Evolutionary conservation across 2,113 vertebrate genomes (phyloP).

Genomic region (Ancistrus triradiatus): DNA sequence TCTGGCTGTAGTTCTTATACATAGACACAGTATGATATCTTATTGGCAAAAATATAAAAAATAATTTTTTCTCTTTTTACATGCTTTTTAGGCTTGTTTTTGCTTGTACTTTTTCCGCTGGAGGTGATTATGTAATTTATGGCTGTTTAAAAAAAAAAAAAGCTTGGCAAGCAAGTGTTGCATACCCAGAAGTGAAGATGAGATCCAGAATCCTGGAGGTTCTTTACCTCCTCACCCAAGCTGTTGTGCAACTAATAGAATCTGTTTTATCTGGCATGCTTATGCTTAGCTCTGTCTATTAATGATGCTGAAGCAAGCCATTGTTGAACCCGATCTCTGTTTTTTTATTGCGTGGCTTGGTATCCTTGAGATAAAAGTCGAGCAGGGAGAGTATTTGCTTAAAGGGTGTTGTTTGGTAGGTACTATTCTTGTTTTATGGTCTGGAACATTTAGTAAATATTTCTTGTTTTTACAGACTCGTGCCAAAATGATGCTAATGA

Average conservation of each 20-base stretch:
- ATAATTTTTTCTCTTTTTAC: no score
- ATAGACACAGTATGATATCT: no score
- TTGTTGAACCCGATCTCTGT: neutral
- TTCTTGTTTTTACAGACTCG: constrained; percentile 70
- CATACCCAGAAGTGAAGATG: constrained; percentile 53
- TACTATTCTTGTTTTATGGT: neutral
- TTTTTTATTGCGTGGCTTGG: constrained; percentile 11
- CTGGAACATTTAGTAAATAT: constrained; percentile 25
- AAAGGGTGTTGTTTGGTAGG: neutral
- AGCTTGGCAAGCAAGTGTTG: constrained; percentile 63
- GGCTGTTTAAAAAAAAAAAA: constrained; percentile 41
- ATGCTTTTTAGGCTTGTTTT: no score
- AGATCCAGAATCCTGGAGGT: constrained; percentile 67
- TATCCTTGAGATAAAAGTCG: neutral
- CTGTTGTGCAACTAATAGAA: constrained; percentile 53
- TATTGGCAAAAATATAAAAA: no score
- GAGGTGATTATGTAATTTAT: no score
- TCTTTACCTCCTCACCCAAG: constrained; percentile 59
- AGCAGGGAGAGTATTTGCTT: neutral
- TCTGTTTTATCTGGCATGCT: constrained; percentile 59
- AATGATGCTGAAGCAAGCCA: constrained; percentile 6
- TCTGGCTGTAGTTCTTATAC: no score
- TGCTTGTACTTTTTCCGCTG: constrained; percentile 44
- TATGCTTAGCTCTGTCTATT: constrained; percentile 3
- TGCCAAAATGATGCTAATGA: constrained; percentile 59